Base-by-base conservation (phyloP, 2,113 vertebrate genomes). In the Paraplagusia blochii region DNA sequence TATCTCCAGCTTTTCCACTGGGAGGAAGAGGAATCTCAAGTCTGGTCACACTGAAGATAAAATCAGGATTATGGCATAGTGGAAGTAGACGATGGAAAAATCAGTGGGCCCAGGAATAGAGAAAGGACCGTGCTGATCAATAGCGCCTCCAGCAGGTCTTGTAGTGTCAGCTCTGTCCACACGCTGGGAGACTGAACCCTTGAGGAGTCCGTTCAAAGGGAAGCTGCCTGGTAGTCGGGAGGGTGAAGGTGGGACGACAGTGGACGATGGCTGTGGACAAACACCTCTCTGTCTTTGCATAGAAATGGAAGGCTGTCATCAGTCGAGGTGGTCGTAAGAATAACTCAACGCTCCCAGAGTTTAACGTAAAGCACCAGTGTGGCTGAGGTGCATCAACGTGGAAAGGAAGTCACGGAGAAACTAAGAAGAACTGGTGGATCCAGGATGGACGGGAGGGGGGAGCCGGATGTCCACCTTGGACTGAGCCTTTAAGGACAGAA, bases 251-350 rank as follows among this genome's bases (percentile, higher is more conserved):
- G 77, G 72, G 70, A 59, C 58, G 76, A 67, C 66, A 76, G 60
- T 54, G 53, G 53, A 36, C 43, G 52, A 50, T 59, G 73, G 70
- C 51, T 69, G 69, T 66, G 74, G 79, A 72, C 63, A 40, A 74
- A 79, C 76, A 78, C 84, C 80, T 85, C 85, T 83, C 81, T 36
- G 74, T 85, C 77, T 81, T 90, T 91, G 89, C 90, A 91, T 91
- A 91, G 89, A 89, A 90, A 85, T 86, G 80, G 85, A 86, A 86
- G 80, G 85, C 84, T 63, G 81, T 76, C 53, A 49, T 86, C 76
- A 80, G 76, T 85, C 59, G 82, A 88, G 79, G 80, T 83, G 75
- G 85, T 84, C 81, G 79, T 77, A 74, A 82, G 81, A 67, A 70
- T 69, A 77, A 86, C 78, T 56, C 72, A 82, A 81, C 65, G 66